Conservation (phyloP, 2,888 invertebrate genomes). For the Nudaria mundana region DNA sequence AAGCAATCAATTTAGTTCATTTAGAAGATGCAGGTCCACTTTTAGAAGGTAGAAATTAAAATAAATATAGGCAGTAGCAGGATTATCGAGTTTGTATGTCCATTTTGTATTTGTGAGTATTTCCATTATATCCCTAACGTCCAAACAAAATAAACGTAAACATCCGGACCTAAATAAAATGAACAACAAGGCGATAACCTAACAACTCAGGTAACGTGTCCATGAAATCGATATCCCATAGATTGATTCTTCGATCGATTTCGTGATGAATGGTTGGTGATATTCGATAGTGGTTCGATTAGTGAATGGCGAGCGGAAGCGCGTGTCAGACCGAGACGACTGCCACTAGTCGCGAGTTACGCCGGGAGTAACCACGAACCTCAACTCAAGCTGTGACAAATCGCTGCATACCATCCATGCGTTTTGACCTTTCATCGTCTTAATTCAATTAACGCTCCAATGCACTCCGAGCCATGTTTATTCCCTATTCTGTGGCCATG, state of each 20-base stretch:
- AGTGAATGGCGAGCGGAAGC: conserved; percentile 73
- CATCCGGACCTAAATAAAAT: conserved; percentile 32
- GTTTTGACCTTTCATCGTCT: conserved; percentile 59
- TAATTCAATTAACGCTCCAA: conserved; percentile 73
- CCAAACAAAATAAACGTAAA: conserved; percentile 17
- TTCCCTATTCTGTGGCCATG: too few species aligned
- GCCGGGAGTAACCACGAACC: conserved; percentile 42
- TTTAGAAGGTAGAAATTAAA: conserved; percentile 70
- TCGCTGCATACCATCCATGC: conserved; percentile 61
- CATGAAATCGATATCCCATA: conserved; percentile 71
- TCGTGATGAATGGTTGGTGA: conserved; percentile 68
- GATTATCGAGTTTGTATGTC: conserved; percentile 39
- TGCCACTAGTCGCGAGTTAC: conserved; percentile 16
- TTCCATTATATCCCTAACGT: conserved; percentile 6
- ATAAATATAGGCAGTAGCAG: conserved; percentile 39
- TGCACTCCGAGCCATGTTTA: conserved; percentile 38
- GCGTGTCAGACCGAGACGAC: conserved; percentile 23
- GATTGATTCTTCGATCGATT: conserved; percentile 67
- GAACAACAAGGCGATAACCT: conserved; percentile 41
- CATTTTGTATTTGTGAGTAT: too few species aligned
- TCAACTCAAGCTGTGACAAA: conserved; percentile 65
- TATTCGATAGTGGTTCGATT: conserved; percentile 66
- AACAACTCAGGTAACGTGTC: conserved; percentile 45
- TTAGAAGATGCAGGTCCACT: conserved; percentile 68
- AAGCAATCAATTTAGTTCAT: conserved; percentile 82